These are phyloP conservation scores for Lepidonotus clava DNA, from an alignment of 2,888 invertebrate genomes.

Conservation along the genomic window DNA sequence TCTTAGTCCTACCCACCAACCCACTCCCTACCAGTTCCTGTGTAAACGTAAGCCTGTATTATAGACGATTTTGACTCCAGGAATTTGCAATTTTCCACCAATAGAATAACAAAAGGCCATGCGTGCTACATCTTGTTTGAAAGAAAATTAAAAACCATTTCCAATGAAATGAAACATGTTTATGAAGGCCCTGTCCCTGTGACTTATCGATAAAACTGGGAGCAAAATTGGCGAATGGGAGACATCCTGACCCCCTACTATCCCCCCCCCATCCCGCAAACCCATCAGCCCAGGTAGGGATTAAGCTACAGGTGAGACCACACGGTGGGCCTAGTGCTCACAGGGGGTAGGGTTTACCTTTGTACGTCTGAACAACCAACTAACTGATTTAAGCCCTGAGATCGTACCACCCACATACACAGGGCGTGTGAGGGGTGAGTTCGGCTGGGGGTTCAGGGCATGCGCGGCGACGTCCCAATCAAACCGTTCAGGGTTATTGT, in stretches of 20 bases:
- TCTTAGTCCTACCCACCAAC: not conserved
- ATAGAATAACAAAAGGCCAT: too few relatives aligned
- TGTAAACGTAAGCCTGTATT: too few relatives aligned
- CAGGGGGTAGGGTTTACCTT: not conserved
- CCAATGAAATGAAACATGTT: too few relatives aligned
- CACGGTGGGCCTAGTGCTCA: too few relatives aligned
- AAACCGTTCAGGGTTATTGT: not conserved
- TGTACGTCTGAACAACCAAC: not conserved
- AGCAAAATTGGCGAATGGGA: too few relatives aligned
- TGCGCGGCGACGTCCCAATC: not conserved
- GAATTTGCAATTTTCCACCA: too few relatives aligned
- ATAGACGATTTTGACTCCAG: too few relatives aligned
- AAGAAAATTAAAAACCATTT: too few relatives aligned
- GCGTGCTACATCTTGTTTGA: too few relatives aligned
- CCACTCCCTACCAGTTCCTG: not conserved
- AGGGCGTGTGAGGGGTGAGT: not conserved
- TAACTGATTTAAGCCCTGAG: slow-evolving; percentile 5
- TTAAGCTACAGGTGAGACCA: not conserved
- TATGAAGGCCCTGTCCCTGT: too few relatives aligned
- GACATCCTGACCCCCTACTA: not conserved
- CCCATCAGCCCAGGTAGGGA: not conserved
- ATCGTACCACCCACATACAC: too few relatives aligned
- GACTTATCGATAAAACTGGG: too few relatives aligned
- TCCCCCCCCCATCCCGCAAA: not conserved
- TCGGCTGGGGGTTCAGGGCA: not conserved